Percentiles rank a stretch among this genome's conserved stretches.
phyloP scores from a whole-genome alignment of 2,113 vertebrate genomes.

The Apteryx mantelli region DNA sequence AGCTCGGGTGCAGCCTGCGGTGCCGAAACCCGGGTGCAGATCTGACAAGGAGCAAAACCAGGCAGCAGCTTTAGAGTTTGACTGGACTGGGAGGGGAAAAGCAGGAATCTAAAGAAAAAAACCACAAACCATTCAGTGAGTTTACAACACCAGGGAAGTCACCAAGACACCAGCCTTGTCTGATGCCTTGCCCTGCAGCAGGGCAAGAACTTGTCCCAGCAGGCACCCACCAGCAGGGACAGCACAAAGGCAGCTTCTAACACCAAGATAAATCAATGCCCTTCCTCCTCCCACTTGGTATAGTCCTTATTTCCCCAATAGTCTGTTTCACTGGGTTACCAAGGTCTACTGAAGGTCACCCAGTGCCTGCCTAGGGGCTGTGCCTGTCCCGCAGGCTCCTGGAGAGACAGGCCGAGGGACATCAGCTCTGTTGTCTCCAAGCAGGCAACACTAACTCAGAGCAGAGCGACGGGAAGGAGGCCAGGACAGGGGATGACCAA shows the following conservation, averaged over 20 bases:
- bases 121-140: neutral
- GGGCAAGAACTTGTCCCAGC: neutral
- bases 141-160: neutral
- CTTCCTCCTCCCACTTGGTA: neutral
- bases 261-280: neutral
- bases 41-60: neutral
- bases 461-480: neutral
- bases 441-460: fast-evolving
- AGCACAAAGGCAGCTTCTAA: neutral
- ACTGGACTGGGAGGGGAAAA: neutral
- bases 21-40: neutral
- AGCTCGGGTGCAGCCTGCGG: neutral
- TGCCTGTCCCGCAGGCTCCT: neutral
- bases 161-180: neutral
- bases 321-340: neutral
- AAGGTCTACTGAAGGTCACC: neutral
- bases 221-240: neutral
- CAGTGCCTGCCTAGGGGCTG: fast-evolving
- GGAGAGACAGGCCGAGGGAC: neutral
- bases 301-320: neutral
- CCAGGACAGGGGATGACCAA: neutral
- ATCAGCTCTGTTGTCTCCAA: neutral
- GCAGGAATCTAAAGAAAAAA: neutral
- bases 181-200: neutral
- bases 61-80: neutral